Base-by-base conservation (phyloP, 2,113 vertebrate genomes). In the Dipodomys stephensi region DNA sequence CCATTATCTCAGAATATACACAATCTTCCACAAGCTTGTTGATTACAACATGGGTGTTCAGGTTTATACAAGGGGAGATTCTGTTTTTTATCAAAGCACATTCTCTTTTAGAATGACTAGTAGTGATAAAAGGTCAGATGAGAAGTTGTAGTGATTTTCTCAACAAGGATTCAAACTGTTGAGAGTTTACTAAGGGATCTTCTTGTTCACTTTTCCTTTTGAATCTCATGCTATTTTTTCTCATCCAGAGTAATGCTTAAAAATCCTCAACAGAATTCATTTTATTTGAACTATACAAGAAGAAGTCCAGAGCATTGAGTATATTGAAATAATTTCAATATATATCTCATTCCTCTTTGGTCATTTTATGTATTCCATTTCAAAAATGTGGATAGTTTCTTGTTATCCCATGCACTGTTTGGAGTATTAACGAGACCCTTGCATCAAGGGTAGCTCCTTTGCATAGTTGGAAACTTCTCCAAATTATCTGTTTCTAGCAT, bases 401-500 rank as follows among this genome's bases (percentile, higher is more conserved):
- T 93, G 23, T 22, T 23, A 79, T 73, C 11, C 20, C 2, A 35
- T 28, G 9, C 44, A 39, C 5, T 64, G 23, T 4, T 25, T 46
- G 20, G 2, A 57, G 3, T 30, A 81, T 44, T 46, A 79, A 46
- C 69, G 46, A 83, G 6, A 19, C 28, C 30, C 39, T 87, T 83
- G 76, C 28, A 81, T 79, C 27, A 0, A 87, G 77, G 73, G 35
- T 62, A 30, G 7, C 15, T 73, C 77, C 35, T 96, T 82, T 89
- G 44, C 62, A 46, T n/a, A 83, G 67, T 11, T 60, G 65, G 81
- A 91, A 68, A 91, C 13, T n/a, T 72, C 39, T 78, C 11, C 57
- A 93, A 93, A 84, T 87, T 69, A 87, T 49, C 44, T 93, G 25
- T 91, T 91, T 81, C 77, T 84, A 84, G 28, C 68, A 83, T 76